Evolutionary conservation across 2,888 invertebrate species (phyloP), one percentile per base, ranked within the genome.

Genomic region (Tinea trinotella): DNA sequence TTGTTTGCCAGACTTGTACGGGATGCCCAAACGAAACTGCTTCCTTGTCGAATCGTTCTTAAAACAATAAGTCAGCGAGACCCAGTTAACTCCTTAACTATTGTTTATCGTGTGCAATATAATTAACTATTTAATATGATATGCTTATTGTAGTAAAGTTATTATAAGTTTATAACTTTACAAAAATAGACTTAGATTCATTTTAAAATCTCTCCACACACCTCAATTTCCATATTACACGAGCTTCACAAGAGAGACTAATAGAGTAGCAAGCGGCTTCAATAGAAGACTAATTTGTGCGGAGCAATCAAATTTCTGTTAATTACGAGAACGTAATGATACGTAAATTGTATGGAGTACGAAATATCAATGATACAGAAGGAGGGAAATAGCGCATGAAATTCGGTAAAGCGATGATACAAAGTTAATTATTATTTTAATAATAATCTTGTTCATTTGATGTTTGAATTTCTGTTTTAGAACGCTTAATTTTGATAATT

Each of bases 211-310:
- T n/a, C 7, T 19, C 1, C 19, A 46, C 46, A 19, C 15, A 46
- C 19, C 46, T 19, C 19, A n/a, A 46, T 46, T 46, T 46, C 46
- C 46, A 46, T 46, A 19, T 46, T 40, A 40, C 13, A 13, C 40
- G 13, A 40, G 13, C 40, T 40, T 17, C 20, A 30, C 52, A 34
- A 52, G 52, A 18, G 52, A 18, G 52, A 13, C 34, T 52, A 52
- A 34, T 52, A 52, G 35, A 24, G 24, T 10, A 50, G 50, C 30
- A 12, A 20, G 22, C 18, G 15, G 62, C 68, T 59, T 78, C 79
- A 80, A 79, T 76, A 68, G 75, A 69, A 70, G 66, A 67, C 71
- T 77, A 76, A 79, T 79, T 77, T 71, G 71, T 61, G 63, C 69
- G 61, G 61, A 64, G 68, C 74, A 78, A 78, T 79, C 72, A 73